Evolutionary conservation across 2,888 invertebrate species (phyloP).

Genomic region (Drosophila macrospina): DNA sequence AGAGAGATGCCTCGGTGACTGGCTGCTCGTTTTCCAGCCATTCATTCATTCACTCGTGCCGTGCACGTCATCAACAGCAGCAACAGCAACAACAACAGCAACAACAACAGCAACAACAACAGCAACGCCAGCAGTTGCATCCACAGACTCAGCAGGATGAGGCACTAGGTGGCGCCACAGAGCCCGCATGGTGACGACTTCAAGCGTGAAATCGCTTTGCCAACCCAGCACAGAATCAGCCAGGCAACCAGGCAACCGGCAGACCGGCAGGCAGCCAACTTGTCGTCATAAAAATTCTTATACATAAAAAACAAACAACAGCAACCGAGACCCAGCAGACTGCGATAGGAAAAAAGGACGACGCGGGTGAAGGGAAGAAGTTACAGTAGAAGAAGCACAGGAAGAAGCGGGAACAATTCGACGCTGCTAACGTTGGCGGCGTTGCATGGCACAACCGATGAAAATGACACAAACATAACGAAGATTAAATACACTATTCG

Average conservation of each 20-base stretch:
- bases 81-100: constrained; percentile 16
- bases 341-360: not conserved
- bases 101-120: constrained; percentile 9
- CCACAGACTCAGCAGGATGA: constrained; percentile 42
- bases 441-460: constrained; percentile 37
- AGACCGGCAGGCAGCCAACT: constrained; percentile 57
- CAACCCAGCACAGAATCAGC: constrained; percentile 41
- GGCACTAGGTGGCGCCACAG: constrained; percentile 70
- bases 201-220: constrained; percentile 78
- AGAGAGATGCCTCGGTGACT: not conserved
- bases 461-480: not conserved
- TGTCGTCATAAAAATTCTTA: constrained; percentile 79
- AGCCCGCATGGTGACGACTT: constrained; percentile 57
- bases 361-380: constrained; percentile 7
- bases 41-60: constrained; percentile 48
- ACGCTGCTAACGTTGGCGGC: constrained; percentile 39
- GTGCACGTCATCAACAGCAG: constrained; percentile 45
- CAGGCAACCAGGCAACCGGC: constrained; percentile 23
- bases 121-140: not conserved
- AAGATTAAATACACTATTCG: constrained; percentile 22
- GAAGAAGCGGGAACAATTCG: constrained; percentile 54
- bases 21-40: constrained; percentile 69
- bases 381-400: constrained; percentile 15
- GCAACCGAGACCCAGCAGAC: constrained; percentile 38
- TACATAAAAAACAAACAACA: constrained; percentile 55